A percentile compares a stretch with the other conserved stretches of the same genome.
phyloP scores from a whole-genome alignment of 2,797 vertebrate genomes.

The Loris lydekkerianus region DNA sequence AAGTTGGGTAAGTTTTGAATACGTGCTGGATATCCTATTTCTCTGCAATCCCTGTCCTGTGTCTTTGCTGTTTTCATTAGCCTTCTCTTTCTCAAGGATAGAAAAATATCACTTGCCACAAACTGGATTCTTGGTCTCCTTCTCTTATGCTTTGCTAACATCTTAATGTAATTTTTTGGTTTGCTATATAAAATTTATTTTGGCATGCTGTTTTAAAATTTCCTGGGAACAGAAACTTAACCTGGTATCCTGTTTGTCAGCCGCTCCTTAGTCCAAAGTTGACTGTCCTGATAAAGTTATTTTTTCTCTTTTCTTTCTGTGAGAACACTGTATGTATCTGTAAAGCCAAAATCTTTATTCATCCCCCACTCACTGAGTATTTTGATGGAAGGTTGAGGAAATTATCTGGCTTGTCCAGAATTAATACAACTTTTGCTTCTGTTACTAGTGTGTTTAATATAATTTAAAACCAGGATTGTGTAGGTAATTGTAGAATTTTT shows the following conservation, averaged over 20 bases:
- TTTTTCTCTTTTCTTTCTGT: constrained; percentile 22
- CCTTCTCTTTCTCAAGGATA: constrained; percentile 17
- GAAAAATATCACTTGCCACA: constrained; percentile 37
- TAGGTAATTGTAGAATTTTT: neutral
- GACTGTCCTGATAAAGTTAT: neutral
- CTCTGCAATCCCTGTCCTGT: constrained; percentile 40
- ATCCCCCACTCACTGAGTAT: neutral
- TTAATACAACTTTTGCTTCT: constrained; percentile 50
- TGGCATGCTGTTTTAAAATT: neutral
- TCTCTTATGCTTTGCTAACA: constrained; percentile 53
- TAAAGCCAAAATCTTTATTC: neutral
- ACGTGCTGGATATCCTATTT: constrained; percentile 13
- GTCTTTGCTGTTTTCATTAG: constrained; percentile 46
- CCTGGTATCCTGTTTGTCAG: neutral
- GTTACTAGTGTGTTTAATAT: constrained; percentile 35
- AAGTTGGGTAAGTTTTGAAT: constrained; percentile 79
- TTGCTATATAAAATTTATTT: neutral
- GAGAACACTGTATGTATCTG: constrained; percentile 5
- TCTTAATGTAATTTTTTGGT: neutral
- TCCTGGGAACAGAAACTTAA: constrained; percentile 26
- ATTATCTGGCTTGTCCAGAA: constrained; percentile 12
- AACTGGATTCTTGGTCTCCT: neutral
- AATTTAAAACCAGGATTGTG: constrained; percentile 32
- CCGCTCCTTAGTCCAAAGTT: constrained; percentile 28
- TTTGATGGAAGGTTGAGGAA: constrained; percentile 22